Conservation (phyloP, 30 jellyfish, hydroid and myxozoan genomes). For the Sanderia malayensis region DNA sequence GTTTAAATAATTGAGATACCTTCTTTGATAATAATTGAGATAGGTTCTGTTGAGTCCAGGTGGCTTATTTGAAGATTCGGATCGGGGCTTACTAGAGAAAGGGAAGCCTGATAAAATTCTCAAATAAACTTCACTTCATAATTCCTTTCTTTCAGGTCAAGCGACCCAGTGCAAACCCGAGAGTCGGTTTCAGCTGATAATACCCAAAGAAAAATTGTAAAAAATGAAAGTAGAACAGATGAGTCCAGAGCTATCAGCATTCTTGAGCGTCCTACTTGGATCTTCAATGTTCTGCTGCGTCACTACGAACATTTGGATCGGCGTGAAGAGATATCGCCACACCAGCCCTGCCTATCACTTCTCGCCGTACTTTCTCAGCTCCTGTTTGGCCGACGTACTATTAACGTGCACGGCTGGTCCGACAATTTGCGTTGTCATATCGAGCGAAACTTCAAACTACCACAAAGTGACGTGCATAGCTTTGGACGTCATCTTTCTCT, state of each 20-base stretch:
- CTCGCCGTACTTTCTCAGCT: constrained; percentile 50
- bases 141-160: too few relatives aligned
- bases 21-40: too few relatives aligned
- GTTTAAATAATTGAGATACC: too few relatives aligned
- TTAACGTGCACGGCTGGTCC: constrained; percentile 41
- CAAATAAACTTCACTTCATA: too few relatives aligned
- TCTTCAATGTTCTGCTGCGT: constrained; percentile 28
- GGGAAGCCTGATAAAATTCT: too few relatives aligned
- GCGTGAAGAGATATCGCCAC: not conserved
- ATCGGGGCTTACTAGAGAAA: too few relatives aligned
- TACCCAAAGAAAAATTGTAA: too few relatives aligned
- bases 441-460: constrained; percentile 1
- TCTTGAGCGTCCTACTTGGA: constrained; percentile 36
- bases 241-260: constrained; percentile 24
- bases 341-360: not conserved
- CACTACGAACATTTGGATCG: constrained; percentile 27
- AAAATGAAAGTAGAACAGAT: not conserved
- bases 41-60: too few relatives aligned
- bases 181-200: too few relatives aligned
- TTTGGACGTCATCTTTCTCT: constrained; percentile 37
- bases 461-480: constrained; percentile 12
- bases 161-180: too few relatives aligned
- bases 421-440: constrained; percentile 13
- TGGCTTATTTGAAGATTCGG: too few relatives aligned
- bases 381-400: constrained; percentile 34